phyloP scores from a whole-genome alignment of 1,140 invertebrate species.

The Gonatopus flavifemur region DNA sequence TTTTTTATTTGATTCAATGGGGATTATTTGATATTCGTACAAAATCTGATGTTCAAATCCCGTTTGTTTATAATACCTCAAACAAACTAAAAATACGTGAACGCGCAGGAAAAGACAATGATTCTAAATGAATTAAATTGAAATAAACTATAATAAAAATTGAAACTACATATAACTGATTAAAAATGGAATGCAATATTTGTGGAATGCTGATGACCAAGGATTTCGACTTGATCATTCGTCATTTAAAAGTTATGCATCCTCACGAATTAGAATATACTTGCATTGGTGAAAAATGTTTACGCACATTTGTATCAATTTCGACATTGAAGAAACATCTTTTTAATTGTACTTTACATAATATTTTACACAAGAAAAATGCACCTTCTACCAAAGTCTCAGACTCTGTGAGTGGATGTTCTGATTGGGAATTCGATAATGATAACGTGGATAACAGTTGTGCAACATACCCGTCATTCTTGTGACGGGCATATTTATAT shows the following conservation, averaged over 20 bases:
- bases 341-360: no score
- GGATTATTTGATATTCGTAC: constrained; percentile 6
- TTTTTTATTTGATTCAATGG: constrained; percentile 12
- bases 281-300: not conserved
- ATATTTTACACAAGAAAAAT: no score
- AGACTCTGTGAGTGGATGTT: no score
- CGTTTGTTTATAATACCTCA: constrained; percentile 6
- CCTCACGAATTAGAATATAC: not conserved
- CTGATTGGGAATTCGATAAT: no score
- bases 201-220: not conserved
- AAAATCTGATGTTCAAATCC: constrained; percentile 6
- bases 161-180: not conserved
- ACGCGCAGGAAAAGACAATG: not conserved
- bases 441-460: not conserved
- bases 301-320: not conserved
- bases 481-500: no score
- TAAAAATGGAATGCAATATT: not conserved
- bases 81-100: not conserved
- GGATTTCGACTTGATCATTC: not conserved
- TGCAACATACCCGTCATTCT: no score
- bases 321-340: constrained; percentile 1
- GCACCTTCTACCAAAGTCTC: no score
- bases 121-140: not conserved
- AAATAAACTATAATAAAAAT: no score
- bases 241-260: not conserved